Base-by-base conservation (phyloP, 2,797 vertebrate genomes). In the Peromyscus eremicus region DNA sequence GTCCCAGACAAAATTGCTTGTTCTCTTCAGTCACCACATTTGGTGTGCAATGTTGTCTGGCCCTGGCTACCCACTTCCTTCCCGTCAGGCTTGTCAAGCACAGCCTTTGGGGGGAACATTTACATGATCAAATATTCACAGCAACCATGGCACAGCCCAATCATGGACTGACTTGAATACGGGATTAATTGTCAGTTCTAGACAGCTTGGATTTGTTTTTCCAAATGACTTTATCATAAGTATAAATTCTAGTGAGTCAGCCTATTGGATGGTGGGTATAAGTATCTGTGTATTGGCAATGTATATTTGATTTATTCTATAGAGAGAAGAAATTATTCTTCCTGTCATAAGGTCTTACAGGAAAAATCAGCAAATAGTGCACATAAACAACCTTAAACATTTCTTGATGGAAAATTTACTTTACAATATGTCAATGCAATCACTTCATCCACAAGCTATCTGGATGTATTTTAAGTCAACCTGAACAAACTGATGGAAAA, bases 141-240 rank as follows among this genome's bases (percentile, higher is more conserved):
- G 27, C 89, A 77, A n/a, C 34, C 19, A 34, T 40, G 68, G 25
- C 40, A 0, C 29, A 75, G 87, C 60, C 71, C 95, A 95, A 70
- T 95, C 52, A 70, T 40, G 68, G 86, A 55, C 27, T 71, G 71
- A 87, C 43, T 83, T 94, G 89, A 95, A 85, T 97, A 32, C 46
- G 52, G 79, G 76, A 88, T 95, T 95, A 62, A 89, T 77, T 93
- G 79, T 94, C 81, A 76, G 76, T 66, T n/a, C 29, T 94, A 93
- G 94, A 93, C 86, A 95, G 92, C 84, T 97, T 97, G 94, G 71
- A 93, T 96, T 95, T 98, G 95, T 96, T 96, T 97, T 92, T 89
- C 94, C 91, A 90, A 93, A 95, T 92, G 89, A 90, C 34, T 92
- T 94, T 95, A 94, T 93, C 83, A n/a, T 82, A 93, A 88, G 75